Evolutionary conservation across 1,140 invertebrate genomes (phyloP), one percentile per base, ranked within the genome.

Genomic region (Trachelipus rathkii): DNA sequence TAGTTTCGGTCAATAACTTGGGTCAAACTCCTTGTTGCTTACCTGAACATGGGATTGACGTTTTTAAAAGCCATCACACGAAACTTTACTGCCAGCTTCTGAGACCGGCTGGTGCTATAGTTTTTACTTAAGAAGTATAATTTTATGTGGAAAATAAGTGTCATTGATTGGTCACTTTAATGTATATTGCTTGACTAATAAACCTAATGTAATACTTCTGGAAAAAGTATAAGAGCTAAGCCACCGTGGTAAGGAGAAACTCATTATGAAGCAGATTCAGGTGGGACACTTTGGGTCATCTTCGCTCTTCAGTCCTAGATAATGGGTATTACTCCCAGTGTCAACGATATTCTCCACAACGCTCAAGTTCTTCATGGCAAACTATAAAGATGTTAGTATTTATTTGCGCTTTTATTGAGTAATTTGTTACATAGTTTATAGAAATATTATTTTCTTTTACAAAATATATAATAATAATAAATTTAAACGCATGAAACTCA

Each of bases 201-300:
- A n/a, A n/a, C n/a, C n/a, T n/a, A n/a, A n/a, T n/a, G n/a, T n/a
- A n/a, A n/a, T n/a, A n/a, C n/a, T n/a, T 33, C 6, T 33, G 2
- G 2, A 33, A 33, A 8, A 79, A 75, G 78, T 11, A 74, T 66
- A 7, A 68, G 71, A n/a, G 78, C 85, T 86, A n/a, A n/a, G 66
- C 85, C 91, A 66, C 23, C 24, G 78, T 77, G 11, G n/a, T n/a
- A 78, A 82, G 81, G 86, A 88, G 72, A 84, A 83, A 71, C 85
- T 98, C 83, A 95, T 98, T 83, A 89, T 95, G 71, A 98, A 98
- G 87, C 94, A 97, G 85, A 91, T 98, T 78, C 96, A 98, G 84
- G 87, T 96, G 83, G n/a, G 95, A 97, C 86, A 95, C 95, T 0
- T 86, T 98, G 82, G 92, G 95, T 71, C 92, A 95, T 86, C 86